Base-by-base conservation (phyloP, 2,888 invertebrate genomes). In the Teleiodes luculella region DNA sequence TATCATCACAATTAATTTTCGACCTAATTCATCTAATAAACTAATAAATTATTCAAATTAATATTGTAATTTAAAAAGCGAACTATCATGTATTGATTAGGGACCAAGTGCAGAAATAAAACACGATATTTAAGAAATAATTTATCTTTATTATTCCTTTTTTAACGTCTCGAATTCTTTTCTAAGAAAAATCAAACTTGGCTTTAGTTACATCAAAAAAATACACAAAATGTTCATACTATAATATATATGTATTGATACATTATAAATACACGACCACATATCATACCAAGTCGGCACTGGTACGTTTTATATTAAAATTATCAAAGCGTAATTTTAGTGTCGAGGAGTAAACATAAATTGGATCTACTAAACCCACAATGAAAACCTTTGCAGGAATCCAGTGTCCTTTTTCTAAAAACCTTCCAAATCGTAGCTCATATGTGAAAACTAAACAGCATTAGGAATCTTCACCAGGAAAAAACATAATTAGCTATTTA, bases 171-270 rank as follows among this genome's bases (percentile, higher is more conserved):
- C 82, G 80, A 86, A 82, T 82, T 87, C 81, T 84, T 84, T 83
- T 83, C 86, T 88, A 87, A 86, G 83, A 83, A 82, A 81, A 88
- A 87, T 83, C 85, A 87, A 88, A 86, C 82, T 86, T 87, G 78
- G 85, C 82, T 86, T 86, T 86, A 85, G 82, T 84, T 86, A 89
- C 88, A 88, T 85, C 74, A 82, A 88, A 87, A 84, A 86, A 88
- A 85, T 87, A 89, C 86, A 88, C 85, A 86, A 86, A n/a, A 84
- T 84, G 76, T 83, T 78, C 73, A 80, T 81, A 78, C 61, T 61
- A 55, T n/a, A n/a, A 60, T 63, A 57, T 74, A 79, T 64, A 58
- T 74, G 78, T 79, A 83, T 78, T 69, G 75, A 76, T 80, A 83
- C 79, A 82, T 68, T 80, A 80, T 80, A 80, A 76, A 79, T 80